A percentile compares a stretch with the other conserved stretches of the same genome.
These are phyloP conservation scores for Aphelocoma californica DNA, from an alignment of 2,797 vertebrate genomes.

Conservation along the genomic window DNA sequence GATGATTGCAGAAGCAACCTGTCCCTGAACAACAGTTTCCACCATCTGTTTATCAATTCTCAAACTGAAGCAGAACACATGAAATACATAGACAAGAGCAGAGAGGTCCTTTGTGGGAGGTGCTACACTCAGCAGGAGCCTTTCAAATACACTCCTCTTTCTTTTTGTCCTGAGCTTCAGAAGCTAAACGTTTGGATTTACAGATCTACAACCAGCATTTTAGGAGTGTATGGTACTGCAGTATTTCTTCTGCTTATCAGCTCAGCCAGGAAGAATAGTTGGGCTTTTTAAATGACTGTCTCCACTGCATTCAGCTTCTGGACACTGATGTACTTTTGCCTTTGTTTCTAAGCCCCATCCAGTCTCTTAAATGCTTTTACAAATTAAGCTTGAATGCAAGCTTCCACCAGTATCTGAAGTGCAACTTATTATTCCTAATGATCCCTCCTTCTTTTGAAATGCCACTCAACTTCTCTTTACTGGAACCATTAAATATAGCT, in stretches of 20 bases:
- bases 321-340: background rate
- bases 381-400: conserved; percentile 17
- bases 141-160: background rate
- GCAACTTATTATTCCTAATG: conserved; percentile 7
- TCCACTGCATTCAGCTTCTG: background rate
- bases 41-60: background rate
- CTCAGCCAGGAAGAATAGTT: background rate
- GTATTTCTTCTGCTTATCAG: background rate
- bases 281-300: background rate
- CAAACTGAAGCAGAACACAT: background rate
- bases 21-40: background rate
- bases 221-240: background rate
- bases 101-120: background rate
- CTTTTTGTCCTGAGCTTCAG: background rate
- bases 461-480: conserved; percentile 21
- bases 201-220: background rate
- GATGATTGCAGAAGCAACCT: background rate
- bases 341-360: conserved; percentile 5
- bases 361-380: conserved; percentile 14
- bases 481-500: background rate
- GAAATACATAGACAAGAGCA: background rate
- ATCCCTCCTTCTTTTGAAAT: conserved; percentile 38
- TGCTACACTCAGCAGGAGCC: background rate
- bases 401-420: background rate
- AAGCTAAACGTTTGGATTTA: background rate